Conservation (phyloP, 2,797 vertebrate species). For the Mareca strepera region DNA sequence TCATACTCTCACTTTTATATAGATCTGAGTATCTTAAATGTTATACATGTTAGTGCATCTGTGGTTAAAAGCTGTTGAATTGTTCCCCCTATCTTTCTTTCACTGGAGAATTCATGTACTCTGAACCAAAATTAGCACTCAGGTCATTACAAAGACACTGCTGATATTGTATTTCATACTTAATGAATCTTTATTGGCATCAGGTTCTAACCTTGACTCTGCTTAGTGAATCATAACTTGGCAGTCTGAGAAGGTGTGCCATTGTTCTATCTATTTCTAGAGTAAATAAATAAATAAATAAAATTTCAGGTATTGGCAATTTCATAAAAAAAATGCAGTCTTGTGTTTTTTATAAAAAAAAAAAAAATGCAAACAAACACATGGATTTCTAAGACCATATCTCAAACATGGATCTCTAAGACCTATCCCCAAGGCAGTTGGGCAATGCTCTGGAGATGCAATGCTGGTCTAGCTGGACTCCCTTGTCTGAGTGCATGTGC, state of each 20-base stretch:
- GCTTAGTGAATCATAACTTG: slow-evolving; percentile 68
- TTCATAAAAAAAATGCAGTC: neutral
- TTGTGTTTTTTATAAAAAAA: neutral
- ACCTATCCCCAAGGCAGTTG: neutral
- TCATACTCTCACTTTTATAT: neutral
- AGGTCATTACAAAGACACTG: slow-evolving; percentile 79
- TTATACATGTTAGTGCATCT: neutral
- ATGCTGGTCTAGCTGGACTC: neutral
- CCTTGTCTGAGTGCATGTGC: rapidly evolving
- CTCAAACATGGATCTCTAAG: neutral
- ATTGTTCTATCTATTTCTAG: neutral
- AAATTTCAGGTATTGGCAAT: neutral
- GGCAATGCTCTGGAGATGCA: neutral
- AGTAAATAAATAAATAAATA: neutral
- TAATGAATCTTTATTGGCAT: slow-evolving; percentile 81
- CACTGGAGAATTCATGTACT: slow-evolving; percentile 40
- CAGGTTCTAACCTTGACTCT: slow-evolving; percentile 74
- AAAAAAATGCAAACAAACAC: neutral
- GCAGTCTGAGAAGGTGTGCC: neutral
- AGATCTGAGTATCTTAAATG: neutral
- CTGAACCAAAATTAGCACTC: slow-evolving; percentile 44
- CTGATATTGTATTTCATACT: slow-evolving; percentile 74
- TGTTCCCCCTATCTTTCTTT: slow-evolving; percentile 8
- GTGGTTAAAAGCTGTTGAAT: slow-evolving; percentile 41
- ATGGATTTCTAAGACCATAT: neutral